Evolutionary conservation across 2,113 vertebrate species (phyloP).

Genomic region (Carassius carassius): DNA sequence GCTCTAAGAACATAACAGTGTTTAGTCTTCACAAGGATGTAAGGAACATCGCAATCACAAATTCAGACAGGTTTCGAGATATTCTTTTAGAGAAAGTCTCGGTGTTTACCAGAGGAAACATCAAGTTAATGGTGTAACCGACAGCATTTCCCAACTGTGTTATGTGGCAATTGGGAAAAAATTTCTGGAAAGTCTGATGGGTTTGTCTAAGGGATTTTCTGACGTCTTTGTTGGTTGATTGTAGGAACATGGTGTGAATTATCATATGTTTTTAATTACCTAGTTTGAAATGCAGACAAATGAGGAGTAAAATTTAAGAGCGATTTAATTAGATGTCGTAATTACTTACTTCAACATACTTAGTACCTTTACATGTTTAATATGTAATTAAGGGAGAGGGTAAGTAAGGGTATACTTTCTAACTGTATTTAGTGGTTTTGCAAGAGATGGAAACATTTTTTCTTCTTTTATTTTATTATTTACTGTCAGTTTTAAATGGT

Average conservation of each 20-base stretch:
- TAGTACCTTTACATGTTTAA: not conserved
- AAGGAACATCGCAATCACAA: not conserved
- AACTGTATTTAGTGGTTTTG: constrained; percentile 14
- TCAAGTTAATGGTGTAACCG: constrained; percentile 23
- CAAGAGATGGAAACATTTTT: not conserved
- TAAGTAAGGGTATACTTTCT: constrained; percentile 2
- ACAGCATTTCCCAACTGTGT: constrained; percentile 24
- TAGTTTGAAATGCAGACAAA: not conserved
- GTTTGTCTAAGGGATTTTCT: not conserved
- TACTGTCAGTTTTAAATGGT: not conserved
- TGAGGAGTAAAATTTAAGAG: constrained; percentile 1
- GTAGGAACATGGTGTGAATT: not conserved
- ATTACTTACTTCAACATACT: not conserved
- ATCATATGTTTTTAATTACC: not conserved
- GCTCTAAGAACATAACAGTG: not conserved
- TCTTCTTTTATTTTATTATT: constrained; percentile 1
- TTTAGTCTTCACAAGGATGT: not conserved
- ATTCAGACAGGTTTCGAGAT: not conserved
- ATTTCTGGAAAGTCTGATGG: not conserved
- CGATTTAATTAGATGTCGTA: not conserved
- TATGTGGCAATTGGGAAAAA: not conserved
- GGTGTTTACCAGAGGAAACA: constrained; percentile 10
- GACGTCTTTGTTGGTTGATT: not conserved
- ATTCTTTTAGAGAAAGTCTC: not conserved
- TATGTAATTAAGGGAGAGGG: not conserved